Evolutionary conservation across 2,888 invertebrate genomes (phyloP), one percentile per base, ranked within the genome.

Genomic region (Serrognathus titanus): DNA sequence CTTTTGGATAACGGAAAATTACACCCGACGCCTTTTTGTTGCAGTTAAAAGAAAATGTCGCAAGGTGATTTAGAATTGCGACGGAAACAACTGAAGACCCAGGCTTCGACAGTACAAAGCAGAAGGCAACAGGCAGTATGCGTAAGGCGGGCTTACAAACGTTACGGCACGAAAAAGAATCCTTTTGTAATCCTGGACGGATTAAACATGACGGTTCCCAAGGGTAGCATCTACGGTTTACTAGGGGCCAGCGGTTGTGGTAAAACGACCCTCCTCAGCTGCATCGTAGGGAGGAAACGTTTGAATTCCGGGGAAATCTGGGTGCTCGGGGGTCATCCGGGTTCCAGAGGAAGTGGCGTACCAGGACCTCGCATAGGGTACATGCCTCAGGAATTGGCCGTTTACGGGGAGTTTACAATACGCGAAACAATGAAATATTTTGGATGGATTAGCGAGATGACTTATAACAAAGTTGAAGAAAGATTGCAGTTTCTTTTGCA

Each of bases 221-320:
- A 93, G 73, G 94, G 94, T 51, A 80, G 88, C 12, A 66, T 63
- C 39, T 94, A 94, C 71, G 94, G 94, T 61, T 83, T 94, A 0
- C 80, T 94, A 39, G 94, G 94, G 12, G 92, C 94, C 0, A 93
- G 93, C 65, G 94, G 94, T 0, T 94, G 94, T 73, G 93, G 93
- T 0, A 94, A 94, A 77, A 94, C 94, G 0, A 94, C 94, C 0
- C 79, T 95, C 5, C 81, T 95, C 0, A 87, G 91, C 58, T 92
- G 92, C 75, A 90, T 94, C 58, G 90, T 95, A 2, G 94, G 94
- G 1, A 80, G 92, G 64, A 81, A 92, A 65, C 80, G 87, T 62
- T 80, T 93, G 56, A 90, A 93, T 75, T 83, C 86, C 1, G 94
- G 94, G 3, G 88, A 89, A 74, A 86, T 94, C 60, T 88, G 89